phyloP scores from a whole-genome alignment of 2,888 invertebrate genomes.

The Xestoiulus laeticollis region DNA sequence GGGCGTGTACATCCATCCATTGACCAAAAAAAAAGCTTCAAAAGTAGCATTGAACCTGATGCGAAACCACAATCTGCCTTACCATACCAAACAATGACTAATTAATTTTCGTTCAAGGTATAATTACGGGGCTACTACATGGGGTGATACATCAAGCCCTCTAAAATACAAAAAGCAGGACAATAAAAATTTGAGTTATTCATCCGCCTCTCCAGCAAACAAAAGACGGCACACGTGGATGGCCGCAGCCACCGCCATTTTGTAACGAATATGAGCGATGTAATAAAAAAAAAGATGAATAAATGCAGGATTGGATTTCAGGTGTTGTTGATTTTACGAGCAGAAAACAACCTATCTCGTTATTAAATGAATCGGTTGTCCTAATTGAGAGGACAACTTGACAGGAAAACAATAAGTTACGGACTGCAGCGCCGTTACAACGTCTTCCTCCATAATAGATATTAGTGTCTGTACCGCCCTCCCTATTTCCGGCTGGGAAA shows the following conservation, averaged over 20 bases:
- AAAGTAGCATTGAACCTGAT: no score
- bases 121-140: not conserved
- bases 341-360: no score
- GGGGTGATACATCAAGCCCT: not conserved
- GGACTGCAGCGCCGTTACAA: not conserved
- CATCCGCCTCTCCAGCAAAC: not conserved
- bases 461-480: not conserved
- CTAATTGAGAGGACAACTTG: not conserved
- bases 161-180: not conserved
- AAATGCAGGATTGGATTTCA: conserved; percentile 1
- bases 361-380: not conserved
- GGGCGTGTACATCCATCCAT: not conserved
- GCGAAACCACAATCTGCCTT: not conserved
- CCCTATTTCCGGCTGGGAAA: not conserved
- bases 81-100: not conserved
- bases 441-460: not conserved
- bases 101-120: not conserved
- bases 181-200: not conserved
- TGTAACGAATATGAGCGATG: not conserved
- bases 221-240: not conserved
- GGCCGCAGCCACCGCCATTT: not conserved
- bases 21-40: no score
- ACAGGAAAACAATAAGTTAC: not conserved
- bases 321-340: not conserved
- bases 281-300: not conserved